Evolutionary conservation across 2,797 vertebrate genomes (phyloP), one percentile per base, ranked within the genome.

Genomic region (Discoglossus pictus): DNA sequence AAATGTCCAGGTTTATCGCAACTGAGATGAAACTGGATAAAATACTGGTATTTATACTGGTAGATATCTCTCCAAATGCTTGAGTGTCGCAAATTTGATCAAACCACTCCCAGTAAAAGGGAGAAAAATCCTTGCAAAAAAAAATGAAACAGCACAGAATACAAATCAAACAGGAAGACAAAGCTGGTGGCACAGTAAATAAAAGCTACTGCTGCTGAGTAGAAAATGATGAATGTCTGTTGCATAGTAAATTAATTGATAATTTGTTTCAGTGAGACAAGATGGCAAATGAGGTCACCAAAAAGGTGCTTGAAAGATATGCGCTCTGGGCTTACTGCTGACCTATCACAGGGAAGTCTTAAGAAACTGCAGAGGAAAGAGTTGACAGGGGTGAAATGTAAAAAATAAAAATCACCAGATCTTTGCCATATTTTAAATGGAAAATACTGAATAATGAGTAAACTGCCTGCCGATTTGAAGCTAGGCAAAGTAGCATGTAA

Each of bases 201-300:
- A 73, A 82, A 83, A 83, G 79, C 81, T 80, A 79, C 27, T 18
- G 16, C 43, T 55, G 85, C 78, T 77, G 83, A 83, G 75, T 83
- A 86, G 40, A 35, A 76, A 82, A 85, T 77, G 80, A 84, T 76
- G 80, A 82, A 80, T 85, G 87, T 89, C 85, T 90, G 90, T 93
- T 94, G 93, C 93, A 94, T 93, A 94, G 93, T 92, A 92, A 94
- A 92, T 86, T 84, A 93, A 93, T 82, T 84, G 78, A 86, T 83
- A 83, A 78, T 74, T 78, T 68, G 78, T 82, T 88, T 79, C 70
- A 80, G 84, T 82, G 84, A 86, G 79, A 85, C 77, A 80, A 74
- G 79, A 80, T 79, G 81, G 75, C 68, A 78, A 74, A 75, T 76
- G 77, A 83, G 78, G 78, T 81, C 84, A 87, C 85, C 82, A 43